Evolutionary conservation across 2,113 vertebrate species (phyloP).

Genomic region (Pseudorhombus dupliciocellatus): DNA sequence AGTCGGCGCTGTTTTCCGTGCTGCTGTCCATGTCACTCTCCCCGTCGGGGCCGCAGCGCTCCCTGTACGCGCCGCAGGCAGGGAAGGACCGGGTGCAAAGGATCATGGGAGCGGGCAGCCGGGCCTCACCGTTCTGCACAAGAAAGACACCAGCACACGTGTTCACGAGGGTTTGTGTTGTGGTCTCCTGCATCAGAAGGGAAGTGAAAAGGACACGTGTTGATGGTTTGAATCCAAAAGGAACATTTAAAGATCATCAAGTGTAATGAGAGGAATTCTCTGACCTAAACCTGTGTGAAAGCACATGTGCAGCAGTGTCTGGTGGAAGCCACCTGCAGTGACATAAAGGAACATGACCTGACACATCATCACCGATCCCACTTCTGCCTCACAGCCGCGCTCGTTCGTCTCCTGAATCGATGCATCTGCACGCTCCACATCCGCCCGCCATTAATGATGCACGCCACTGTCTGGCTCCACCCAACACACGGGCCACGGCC

Average conservation of each 20-base stretch:
- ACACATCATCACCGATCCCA: not conserved
- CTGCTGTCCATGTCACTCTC: slow-evolving; percentile 92
- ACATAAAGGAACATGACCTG: too few relatives aligned
- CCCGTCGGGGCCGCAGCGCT: slow-evolving; percentile 73
- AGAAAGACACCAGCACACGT: not conserved
- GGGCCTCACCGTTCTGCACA: slow-evolving; percentile 81
- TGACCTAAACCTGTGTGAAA: too few relatives aligned
- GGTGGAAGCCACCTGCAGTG: too few relatives aligned
- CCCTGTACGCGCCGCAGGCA: slow-evolving; percentile 78
- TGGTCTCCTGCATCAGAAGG: too few relatives aligned
- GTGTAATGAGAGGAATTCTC: too few relatives aligned
- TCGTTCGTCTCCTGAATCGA: not conserved
- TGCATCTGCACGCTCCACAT: slow-evolving; percentile 18
- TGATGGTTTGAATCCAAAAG: too few relatives aligned
- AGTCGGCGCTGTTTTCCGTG: slow-evolving; percentile 83
- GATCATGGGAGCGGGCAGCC: slow-evolving; percentile 78
- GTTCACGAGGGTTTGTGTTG: too few relatives aligned
- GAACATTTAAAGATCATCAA: too few relatives aligned
- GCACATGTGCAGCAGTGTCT: too few relatives aligned
- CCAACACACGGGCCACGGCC: not conserved
- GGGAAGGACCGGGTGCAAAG: slow-evolving; percentile 82
- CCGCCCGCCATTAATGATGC: slow-evolving; percentile 35
- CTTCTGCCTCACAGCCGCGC: too few relatives aligned
- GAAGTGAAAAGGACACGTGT: too few relatives aligned
- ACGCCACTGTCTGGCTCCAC: slow-evolving; percentile 44